phyloP scores from a whole-genome alignment of 2,888 invertebrate species.

The Oligia latruncula region DNA sequence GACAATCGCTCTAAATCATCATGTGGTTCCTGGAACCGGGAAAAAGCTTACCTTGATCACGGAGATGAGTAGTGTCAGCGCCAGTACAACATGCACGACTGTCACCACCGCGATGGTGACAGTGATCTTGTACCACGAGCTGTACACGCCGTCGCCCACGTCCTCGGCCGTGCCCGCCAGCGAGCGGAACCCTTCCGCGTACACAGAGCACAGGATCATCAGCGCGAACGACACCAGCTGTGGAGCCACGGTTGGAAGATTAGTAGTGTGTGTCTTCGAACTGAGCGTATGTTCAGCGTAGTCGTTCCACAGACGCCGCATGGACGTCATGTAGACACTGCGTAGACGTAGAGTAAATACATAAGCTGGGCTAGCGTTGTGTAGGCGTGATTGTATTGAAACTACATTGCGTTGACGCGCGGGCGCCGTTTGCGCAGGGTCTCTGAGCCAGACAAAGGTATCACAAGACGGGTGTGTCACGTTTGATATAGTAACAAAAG shows the following conservation, averaged over 20 bases:
- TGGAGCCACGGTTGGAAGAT: slow-evolving; percentile 48
- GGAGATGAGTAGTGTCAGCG: slow-evolving; percentile 74
- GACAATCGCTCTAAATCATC: too few species aligned
- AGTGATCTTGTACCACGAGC: slow-evolving; percentile 73
- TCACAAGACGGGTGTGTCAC: not conserved
- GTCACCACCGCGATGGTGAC: slow-evolving; percentile 71
- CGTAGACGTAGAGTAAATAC: not conserved
- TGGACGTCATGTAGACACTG: not conserved
- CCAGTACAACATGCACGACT: slow-evolving; percentile 78
- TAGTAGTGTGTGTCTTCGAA: not conserved
- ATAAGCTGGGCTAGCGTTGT: not conserved
- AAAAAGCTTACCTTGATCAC: slow-evolving; percentile 73
- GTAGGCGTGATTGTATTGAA: not conserved
- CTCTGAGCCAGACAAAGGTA: not conserved
- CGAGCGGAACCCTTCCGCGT: slow-evolving; percentile 72
- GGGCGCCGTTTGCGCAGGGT: not conserved
- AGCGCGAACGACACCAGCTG: slow-evolving; percentile 76
- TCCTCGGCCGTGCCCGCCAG: slow-evolving; percentile 76
- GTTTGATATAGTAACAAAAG: too few species aligned
- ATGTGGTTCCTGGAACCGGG: not conserved
- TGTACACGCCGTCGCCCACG: slow-evolving; percentile 76
- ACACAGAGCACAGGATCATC: slow-evolving; percentile 75
- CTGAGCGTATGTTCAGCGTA: not conserved
- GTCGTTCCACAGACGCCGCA: too few species aligned
- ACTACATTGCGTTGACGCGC: not conserved